Base-by-base conservation (phyloP, 2,113 vertebrate species). In the Onychostoma macrolepis region DNA sequence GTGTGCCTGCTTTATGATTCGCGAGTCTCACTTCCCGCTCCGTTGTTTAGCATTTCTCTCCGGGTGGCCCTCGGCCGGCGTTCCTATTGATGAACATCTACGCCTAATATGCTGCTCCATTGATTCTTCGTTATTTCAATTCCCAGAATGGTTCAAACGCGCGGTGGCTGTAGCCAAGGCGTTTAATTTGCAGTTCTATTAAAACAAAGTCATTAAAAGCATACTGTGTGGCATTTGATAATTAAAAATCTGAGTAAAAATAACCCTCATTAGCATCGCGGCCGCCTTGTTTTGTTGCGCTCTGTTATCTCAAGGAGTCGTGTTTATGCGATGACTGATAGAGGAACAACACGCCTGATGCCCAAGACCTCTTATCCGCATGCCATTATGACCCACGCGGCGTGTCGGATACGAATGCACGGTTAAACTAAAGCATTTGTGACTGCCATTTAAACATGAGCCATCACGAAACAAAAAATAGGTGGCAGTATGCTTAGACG, bases 71-170 rank as follows among this genome's bases (percentile, higher is more conserved):
- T 24, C 11, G 24, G 83, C 17, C 75, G 11, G 65, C 24, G 15
- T 61, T n/a, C 79, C 69, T 89, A 92, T 90, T 91, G 90, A 93
- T 92, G 91, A 93, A 92, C 91, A 91, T 93, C 90, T 92, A 89
- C 91, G 92, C 90, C 90, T 90, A 93, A 93, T 94, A 93, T 92
- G 91, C 92, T 93, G 92, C 93, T 94, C 89, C 91, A 93, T 94
- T 94, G 93, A 94, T 93, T 94, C 91, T 93, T 92, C 91, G 92
- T 96, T 93, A 93, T 94, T 93, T 89, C 87, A 86, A 92, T 93
- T 92, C 91, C 89, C 36, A 38, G 80, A 85, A 91, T 85, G 81
- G 75, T 92, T 93, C 88, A 86, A 91, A 69, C 79, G 85, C 76
- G 87, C 86, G 83, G 88, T 85, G 84, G 74, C 83, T n/a, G 85